Conservation (phyloP, 2,888 invertebrate species). For the Liopterus haemorrhoidalis region DNA sequence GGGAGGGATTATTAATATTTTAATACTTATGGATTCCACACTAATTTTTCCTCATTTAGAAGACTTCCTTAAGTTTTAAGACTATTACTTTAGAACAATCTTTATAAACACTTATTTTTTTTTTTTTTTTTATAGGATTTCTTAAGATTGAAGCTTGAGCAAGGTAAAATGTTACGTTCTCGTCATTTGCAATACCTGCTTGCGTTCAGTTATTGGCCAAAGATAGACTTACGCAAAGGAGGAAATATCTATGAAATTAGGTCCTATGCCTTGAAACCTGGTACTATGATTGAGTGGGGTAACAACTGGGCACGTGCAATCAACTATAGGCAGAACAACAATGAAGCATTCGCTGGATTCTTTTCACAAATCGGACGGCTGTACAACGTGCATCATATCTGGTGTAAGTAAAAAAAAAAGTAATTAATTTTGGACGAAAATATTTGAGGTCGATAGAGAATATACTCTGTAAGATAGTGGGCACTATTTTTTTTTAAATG, state of each 20-base stretch:
- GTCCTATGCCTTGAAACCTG: slow-evolving; percentile 87
- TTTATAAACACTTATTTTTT: not conserved
- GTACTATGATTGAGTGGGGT: slow-evolving; percentile 99
- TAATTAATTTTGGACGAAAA: not conserved
- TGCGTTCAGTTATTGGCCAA: slow-evolving; percentile 97
- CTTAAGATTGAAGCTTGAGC: slow-evolving; percentile 64
- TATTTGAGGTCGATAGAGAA: too few relatives aligned
- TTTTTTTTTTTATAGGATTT: slow-evolving; percentile 56
- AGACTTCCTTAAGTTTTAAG: not conserved
- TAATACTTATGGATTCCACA: not conserved
- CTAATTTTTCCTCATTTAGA: not conserved
- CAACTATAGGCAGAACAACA: slow-evolving; percentile 79
- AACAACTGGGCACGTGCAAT: slow-evolving; percentile 98
- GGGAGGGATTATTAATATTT: too few relatives aligned
- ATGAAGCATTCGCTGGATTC: slow-evolving; percentile 95
- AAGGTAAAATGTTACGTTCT: slow-evolving; percentile 72
- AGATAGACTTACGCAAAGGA: slow-evolving; percentile 62
- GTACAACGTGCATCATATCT: slow-evolving; percentile 97
- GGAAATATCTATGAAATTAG: slow-evolving; percentile 88
- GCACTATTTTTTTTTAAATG: too few relatives aligned
- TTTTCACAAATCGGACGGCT: slow-evolving; percentile 96
- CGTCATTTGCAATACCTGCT: slow-evolving; percentile 89
- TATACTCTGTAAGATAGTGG: too few relatives aligned
- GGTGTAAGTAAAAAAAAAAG: slow-evolving; percentile 72
- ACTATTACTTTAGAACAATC: not conserved